Percentiles rank a stretch among this genome's conserved stretches.
Conservation (phyloP, 2,888 invertebrate species). For the Scaptomyza tumidula region DNA sequence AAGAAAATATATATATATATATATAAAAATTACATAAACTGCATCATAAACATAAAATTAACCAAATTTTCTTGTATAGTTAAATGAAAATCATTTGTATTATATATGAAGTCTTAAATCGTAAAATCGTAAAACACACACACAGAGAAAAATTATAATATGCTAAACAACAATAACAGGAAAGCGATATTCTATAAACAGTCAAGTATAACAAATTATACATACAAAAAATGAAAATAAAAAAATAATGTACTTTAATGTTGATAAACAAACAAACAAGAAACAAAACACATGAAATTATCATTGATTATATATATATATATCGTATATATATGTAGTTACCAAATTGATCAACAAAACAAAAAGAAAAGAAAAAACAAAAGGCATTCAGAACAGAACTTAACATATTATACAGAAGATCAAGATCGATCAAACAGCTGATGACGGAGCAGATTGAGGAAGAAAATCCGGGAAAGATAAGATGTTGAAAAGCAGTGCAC, state of each 20-base stretch:
- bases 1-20: slow-evolving; percentile 34
- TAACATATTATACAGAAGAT: slow-evolving; percentile 22
- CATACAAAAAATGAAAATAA: slow-evolving; percentile 13
- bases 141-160: slow-evolving; percentile 9
- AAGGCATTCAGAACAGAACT: slow-evolving; percentile 43
- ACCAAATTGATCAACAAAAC: slow-evolving; percentile 23
- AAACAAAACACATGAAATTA: slow-evolving; percentile 36
- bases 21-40: background rate
- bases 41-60: slow-evolving; percentile 53
- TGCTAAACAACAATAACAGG: slow-evolving; percentile 48
- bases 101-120: slow-evolving; percentile 65
- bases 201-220: slow-evolving; percentile 65
- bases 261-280: slow-evolving; percentile 54
- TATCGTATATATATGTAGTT: slow-evolving; percentile 41
- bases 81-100: slow-evolving; percentile 74
- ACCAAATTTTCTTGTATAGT: slow-evolving; percentile 76
- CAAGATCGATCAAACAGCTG: slow-evolving; percentile 16
- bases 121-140: slow-evolving; percentile 35
- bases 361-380: slow-evolving; percentile 1
- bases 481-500: slow-evolving; percentile 57
- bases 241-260: slow-evolving; percentile 70
- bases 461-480: slow-evolving; percentile 22
- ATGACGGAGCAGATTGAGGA: slow-evolving; percentile 7
- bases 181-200: slow-evolving; percentile 56
- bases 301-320: slow-evolving; percentile 44